phyloP scores from a whole-genome alignment of 2,888 invertebrate species.

The Cynaeus angustus region DNA sequence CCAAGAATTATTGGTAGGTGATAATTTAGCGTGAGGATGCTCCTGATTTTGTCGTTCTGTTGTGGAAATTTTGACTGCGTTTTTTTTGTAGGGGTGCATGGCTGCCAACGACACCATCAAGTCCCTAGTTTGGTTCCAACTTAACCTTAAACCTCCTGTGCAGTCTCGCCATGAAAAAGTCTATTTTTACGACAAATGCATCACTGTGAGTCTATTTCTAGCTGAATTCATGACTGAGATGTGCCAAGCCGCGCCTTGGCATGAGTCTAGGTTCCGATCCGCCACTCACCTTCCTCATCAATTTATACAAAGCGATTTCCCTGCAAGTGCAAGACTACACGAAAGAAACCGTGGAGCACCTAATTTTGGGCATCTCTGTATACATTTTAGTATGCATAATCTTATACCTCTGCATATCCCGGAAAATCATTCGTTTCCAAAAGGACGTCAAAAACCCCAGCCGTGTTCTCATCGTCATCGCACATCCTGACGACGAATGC shows the following conservation, averaged over 20 bases:
- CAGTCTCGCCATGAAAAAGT: no score
- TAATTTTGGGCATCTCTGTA: constrained; percentile 73
- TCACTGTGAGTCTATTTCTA: no score
- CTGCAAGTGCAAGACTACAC: constrained; percentile 66
- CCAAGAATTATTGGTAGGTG: no score
- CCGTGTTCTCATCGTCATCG: constrained; percentile 87
- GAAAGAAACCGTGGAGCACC: constrained; percentile 74
- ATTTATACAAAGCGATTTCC: constrained; percentile 21
- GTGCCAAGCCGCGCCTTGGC: constrained; percentile 64
- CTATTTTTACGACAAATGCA: no score
- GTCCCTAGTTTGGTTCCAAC: no score
- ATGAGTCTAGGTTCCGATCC: constrained; percentile 53
- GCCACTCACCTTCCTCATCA: constrained; percentile 14
- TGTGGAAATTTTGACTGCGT: no score
- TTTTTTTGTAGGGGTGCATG: no score
- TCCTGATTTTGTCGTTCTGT: no score
- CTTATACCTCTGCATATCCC: constrained; percentile 67
- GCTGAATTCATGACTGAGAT: constrained; percentile 63
- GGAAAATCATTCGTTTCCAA: constrained; percentile 72
- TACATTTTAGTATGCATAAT: constrained; percentile 74
- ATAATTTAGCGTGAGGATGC: no score
- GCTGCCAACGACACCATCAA: no score
- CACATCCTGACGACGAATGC: constrained; percentile 99
- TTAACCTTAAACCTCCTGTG: no score
- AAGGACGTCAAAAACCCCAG: constrained; percentile 73